These are phyloP conservation scores for Melanotus villosus DNA, from an alignment of 2,888 invertebrate species.

Conservation along the genomic window DNA sequence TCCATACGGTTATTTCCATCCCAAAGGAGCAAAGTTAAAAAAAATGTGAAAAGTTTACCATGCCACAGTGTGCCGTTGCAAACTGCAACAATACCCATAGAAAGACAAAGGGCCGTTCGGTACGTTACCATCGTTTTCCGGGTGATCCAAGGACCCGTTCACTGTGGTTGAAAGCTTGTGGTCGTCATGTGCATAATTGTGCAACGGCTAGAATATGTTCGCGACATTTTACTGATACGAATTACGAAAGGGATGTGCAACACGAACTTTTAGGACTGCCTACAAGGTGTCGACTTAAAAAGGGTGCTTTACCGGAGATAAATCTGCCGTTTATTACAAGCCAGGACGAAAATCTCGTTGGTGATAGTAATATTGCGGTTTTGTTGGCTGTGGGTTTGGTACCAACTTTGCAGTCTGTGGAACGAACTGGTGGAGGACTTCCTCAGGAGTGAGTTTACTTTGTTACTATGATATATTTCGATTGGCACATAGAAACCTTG, in stretches of 20 bases:
- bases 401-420: slow-evolving; percentile 57
- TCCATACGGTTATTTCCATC: too few relatives aligned
- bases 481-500: too few relatives aligned
- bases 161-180: slow-evolving; percentile 71
- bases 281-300: slow-evolving; percentile 69
- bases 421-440: slow-evolving; percentile 60
- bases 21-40: too few relatives aligned
- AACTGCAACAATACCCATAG: slow-evolving; percentile 73
- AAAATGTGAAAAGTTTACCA: slow-evolving; percentile 51
- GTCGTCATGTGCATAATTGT: slow-evolving; percentile 70
- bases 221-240: slow-evolving; percentile 69
- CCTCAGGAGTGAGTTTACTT: slow-evolving; percentile 66
- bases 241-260: slow-evolving; percentile 73
- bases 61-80: slow-evolving; percentile 74
- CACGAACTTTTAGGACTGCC: slow-evolving; percentile 72
- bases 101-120: slow-evolving; percentile 71
- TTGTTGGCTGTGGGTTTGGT: slow-evolving; percentile 72
- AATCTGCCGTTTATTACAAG: slow-evolving; percentile 32
- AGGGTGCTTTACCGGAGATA: slow-evolving; percentile 67
- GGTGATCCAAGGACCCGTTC: slow-evolving; percentile 70
- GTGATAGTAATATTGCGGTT: slow-evolving; percentile 67
- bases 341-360: slow-evolving; percentile 50
- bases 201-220: slow-evolving; percentile 73
- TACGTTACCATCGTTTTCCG: slow-evolving; percentile 74
- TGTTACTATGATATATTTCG: background rate